A percentile compares a stretch with the other conserved stretches of the same genome.
Conservation (phyloP, 2,888 invertebrate species). For the Synanthedon vespiformis region DNA sequence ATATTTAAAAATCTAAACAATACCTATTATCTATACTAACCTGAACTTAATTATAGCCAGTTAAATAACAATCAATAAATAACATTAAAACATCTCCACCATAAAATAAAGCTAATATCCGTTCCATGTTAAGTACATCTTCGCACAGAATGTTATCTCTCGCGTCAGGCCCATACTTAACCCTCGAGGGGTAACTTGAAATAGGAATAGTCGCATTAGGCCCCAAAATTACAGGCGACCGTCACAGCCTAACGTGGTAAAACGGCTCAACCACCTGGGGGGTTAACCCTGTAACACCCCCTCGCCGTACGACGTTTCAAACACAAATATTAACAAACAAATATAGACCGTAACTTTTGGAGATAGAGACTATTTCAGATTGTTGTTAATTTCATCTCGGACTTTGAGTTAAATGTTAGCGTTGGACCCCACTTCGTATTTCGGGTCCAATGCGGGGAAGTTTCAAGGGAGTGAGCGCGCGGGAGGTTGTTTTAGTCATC, state of each 20-base stretch:
- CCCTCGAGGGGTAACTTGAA: constrained; percentile 59
- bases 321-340: constrained; percentile 6
- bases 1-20: too few relatives aligned
- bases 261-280: constrained; percentile 65
- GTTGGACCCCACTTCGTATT: constrained; percentile 67
- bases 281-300: constrained; percentile 46
- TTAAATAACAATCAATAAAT: too few relatives aligned
- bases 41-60: too few relatives aligned
- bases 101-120: not conserved
- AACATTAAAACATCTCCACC: not conserved
- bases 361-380: constrained; percentile 9
- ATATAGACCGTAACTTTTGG: constrained; percentile 11
- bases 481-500: constrained; percentile 59
- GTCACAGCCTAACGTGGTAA: constrained; percentile 68
- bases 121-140: not conserved
- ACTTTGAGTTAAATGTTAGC: constrained; percentile 42
- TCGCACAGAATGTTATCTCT: constrained; percentile 42
- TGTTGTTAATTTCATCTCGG: constrained; percentile 12
- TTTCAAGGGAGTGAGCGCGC: constrained; percentile 12
- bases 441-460: constrained; percentile 29
- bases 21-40: too few relatives aligned
- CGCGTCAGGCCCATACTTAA: constrained; percentile 58
- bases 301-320: constrained; percentile 22
- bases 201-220: constrained; percentile 71
- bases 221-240: constrained; percentile 68